Conservation (phyloP, 2,797 vertebrate species). For the Tauraco hartlaubi region DNA sequence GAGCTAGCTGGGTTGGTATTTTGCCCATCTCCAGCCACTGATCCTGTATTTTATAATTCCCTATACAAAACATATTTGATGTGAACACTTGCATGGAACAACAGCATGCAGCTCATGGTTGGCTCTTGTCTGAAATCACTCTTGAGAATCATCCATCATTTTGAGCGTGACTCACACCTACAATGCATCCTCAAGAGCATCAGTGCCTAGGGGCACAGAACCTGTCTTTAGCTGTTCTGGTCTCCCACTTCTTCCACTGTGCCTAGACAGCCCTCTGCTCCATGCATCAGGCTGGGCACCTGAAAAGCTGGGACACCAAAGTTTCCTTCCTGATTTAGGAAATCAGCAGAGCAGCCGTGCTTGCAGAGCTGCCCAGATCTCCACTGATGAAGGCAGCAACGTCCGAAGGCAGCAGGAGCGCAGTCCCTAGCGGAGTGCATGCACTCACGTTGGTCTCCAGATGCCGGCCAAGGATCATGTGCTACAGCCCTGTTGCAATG, state of each 20-base stretch:
- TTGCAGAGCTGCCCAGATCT: background rate
- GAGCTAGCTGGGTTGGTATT: background rate
- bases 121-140: background rate
- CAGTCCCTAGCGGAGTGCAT: background rate
- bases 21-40: background rate
- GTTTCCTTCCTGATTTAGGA: background rate
- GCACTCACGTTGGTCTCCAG: accelerated
- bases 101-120: background rate
- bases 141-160: background rate
- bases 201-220: background rate
- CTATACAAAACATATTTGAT: background rate
- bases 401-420: background rate
- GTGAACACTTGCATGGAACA: background rate
- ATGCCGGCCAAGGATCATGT: background rate
- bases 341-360: background rate
- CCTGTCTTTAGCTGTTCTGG: background rate
- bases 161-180: background rate
- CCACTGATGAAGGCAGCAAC: background rate
- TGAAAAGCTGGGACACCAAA: background rate
- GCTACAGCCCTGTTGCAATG: background rate
- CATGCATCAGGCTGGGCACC: background rate
- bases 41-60: background rate
- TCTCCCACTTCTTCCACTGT: background rate
- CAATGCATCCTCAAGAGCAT: background rate
- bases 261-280: background rate